Evolutionary conservation across 2,113 vertebrate species (phyloP), one percentile per base, ranked within the genome.

Genomic region (Anthoscopus minutus): DNA sequence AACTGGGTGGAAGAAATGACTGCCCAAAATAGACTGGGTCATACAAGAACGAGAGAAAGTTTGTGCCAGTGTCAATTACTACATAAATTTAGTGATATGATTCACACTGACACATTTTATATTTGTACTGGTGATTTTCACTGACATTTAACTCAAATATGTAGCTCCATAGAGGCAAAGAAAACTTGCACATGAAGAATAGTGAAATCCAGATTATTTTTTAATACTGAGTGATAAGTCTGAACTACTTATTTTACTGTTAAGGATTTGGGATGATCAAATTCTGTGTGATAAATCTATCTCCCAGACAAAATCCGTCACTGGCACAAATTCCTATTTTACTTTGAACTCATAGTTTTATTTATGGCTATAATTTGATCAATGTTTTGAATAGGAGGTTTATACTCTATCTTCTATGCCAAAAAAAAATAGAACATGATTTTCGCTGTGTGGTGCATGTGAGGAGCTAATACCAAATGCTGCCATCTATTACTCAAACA

Each of bases 151-250:
- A 67, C 64, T 93, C 73, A 91, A 87, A 93, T 45, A 23, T 58
- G 70, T 87, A 84, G 81, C 30, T 95, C 56, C 28, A 64, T 1
- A 84, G 40, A 81, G 40, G 72, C 48, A 90, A 94, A 92, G 73
- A 88, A 95, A 95, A 61, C 64, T 92, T 93, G 42, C n/a, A n/a
- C 11, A 2, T 60, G 56, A 90, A 94, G 76, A 93, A 86, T 54
- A 86, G 88, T 73, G 69, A 92, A 93, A 96, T 94, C 82, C 91
- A 88, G 92, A 94, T 94, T 96, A 87, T 89, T 91, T 93, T 95
- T 93, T 94, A 94, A 96, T 94, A 67, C 60, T 1, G 6, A 53
- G 53, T 91, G 65, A 73, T 92, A 91, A 91, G 57, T 81, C 86
- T 87, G 80, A 94, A 95, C 83, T 91, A 85, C 91, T 94, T 93